A percentile compares a stretch with the other conserved stretches of the same genome.
phyloP scores from a whole-genome alignment of 2,113 vertebrate genomes.

The Paramormyrops kingsleyae region DNA sequence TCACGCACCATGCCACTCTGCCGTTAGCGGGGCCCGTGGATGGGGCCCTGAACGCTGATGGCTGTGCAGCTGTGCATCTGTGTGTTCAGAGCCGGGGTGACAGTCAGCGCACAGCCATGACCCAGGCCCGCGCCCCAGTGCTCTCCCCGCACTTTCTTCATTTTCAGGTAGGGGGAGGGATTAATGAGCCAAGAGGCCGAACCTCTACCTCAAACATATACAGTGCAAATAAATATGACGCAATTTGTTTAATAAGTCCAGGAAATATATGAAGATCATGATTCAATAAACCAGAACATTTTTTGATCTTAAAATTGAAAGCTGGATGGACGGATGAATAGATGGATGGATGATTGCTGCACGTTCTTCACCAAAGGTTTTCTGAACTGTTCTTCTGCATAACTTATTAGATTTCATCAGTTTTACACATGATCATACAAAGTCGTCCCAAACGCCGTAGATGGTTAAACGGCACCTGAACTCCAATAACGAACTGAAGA shows the following conservation, averaged over 20 bases:
- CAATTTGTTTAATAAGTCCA: not conserved
- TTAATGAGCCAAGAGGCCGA: not conserved
- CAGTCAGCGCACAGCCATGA: not conserved
- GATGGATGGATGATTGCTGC: not conserved
- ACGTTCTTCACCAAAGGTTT: not conserved
- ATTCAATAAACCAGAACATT: not conserved
- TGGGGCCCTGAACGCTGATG: not conserved
- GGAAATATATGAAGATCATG: not conserved
- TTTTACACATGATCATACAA: not conserved
- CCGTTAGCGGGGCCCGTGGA: not conserved
- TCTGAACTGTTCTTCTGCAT: not conserved
- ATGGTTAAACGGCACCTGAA: not conserved
- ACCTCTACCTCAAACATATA: not conserved
- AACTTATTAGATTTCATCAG: not conserved
- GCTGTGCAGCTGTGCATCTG: not conserved
- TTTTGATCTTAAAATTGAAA: constrained; percentile 4
- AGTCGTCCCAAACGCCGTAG: not conserved
- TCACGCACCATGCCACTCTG: not conserved
- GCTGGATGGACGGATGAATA: not conserved
- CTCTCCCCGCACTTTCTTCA: not conserved
- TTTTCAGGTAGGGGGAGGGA: not conserved
- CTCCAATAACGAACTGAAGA: not conserved
- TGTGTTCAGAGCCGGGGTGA: not conserved
- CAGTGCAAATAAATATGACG: not conserved
- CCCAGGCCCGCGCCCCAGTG: not conserved